Conservation (phyloP, 2,797 vertebrate genomes). For the Clangula hyemalis region DNA sequence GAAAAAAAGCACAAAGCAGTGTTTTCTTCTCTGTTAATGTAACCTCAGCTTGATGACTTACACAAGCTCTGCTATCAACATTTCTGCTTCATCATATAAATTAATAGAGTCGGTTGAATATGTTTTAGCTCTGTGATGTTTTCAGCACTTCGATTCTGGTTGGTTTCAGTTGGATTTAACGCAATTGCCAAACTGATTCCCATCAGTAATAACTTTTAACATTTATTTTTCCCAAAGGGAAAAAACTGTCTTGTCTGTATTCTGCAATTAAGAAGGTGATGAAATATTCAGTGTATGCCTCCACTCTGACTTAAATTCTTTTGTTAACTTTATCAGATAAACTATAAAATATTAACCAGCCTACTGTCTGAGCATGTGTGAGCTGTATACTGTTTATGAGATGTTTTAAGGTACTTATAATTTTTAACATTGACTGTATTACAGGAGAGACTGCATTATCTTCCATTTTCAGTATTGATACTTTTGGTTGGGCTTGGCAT, state of each 20-base stretch:
- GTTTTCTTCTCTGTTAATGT: conserved; percentile 71
- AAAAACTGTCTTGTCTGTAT: conserved; percentile 69
- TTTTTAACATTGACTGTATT: conserved; percentile 63
- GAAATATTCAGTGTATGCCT: conserved; percentile 81
- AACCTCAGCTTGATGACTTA: conserved; percentile 66
- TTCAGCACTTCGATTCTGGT: conserved; percentile 68
- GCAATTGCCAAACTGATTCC: conserved; percentile 78
- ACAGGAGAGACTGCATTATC: background rate
- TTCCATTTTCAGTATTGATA: conserved; percentile 27
- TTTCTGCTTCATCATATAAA: conserved; percentile 74
- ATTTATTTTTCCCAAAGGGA: conserved; percentile 78
- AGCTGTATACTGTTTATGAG: conserved; percentile 72
- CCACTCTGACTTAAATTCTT: conserved; percentile 77
- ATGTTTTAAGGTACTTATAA: conserved; percentile 58
- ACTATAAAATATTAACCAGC: conserved; percentile 78
- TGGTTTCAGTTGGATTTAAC: conserved; percentile 77
- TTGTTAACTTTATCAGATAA: conserved; percentile 83
- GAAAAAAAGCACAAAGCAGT: conserved; percentile 70
- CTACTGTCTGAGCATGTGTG: conserved; percentile 68
- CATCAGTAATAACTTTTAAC: conserved; percentile 80
- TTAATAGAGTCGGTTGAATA: conserved; percentile 66
- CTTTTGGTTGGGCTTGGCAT: background rate
- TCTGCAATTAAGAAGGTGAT: conserved; percentile 79
- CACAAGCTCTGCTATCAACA: conserved; percentile 53
- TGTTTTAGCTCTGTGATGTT: conserved; percentile 68